Percentiles rank a stretch among this genome's conserved stretches.
Evolutionary conservation across 2,888 invertebrate genomes (phyloP).

Genomic region (Ennomos erosarius): DNA sequence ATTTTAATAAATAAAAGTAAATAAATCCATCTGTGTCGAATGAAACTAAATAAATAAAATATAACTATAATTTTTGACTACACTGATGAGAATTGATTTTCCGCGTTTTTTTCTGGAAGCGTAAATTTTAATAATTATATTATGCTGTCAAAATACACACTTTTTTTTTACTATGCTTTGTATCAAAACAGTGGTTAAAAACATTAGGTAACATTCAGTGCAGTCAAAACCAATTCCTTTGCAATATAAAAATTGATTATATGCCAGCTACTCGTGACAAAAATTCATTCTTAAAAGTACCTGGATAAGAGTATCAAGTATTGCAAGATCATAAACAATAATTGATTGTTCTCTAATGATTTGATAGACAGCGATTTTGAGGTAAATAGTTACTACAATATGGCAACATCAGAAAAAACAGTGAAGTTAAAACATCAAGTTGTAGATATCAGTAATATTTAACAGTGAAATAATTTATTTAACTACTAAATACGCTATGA

Average conservation of each 20-base stretch:
- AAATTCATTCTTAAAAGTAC: constrained; percentile 36
- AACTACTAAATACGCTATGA: constrained; percentile 63
- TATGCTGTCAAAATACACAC: too few species aligned
- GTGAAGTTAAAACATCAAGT: constrained; percentile 26
- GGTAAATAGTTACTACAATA: constrained; percentile 77
- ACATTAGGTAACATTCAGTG: neutral
- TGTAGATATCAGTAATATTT: constrained; percentile 36
- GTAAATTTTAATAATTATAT: too few species aligned
- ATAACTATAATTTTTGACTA: constrained; percentile 41
- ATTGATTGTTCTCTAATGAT: constrained; percentile 27
- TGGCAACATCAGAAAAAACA: constrained; percentile 76
- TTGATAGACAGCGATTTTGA: constrained; percentile 63
- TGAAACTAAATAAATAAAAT: constrained; percentile 61
- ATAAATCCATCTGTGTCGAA: constrained; percentile 65
- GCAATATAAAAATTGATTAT: constrained; percentile 31
- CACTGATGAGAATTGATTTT: constrained; percentile 28
- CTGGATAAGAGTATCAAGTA: constrained; percentile 8
- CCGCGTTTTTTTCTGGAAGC: neutral
- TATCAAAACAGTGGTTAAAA: too few species aligned
- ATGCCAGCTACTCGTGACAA: constrained; percentile 18
- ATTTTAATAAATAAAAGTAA: constrained; percentile 51
- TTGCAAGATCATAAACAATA: constrained; percentile 21
- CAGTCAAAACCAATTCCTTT: constrained; percentile 15
- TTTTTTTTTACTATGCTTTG: too few species aligned
- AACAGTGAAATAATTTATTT: constrained; percentile 54